Conservation (phyloP, 53 echinoderm and acorn worm species). For the Apostichopus leukothele region DNA sequence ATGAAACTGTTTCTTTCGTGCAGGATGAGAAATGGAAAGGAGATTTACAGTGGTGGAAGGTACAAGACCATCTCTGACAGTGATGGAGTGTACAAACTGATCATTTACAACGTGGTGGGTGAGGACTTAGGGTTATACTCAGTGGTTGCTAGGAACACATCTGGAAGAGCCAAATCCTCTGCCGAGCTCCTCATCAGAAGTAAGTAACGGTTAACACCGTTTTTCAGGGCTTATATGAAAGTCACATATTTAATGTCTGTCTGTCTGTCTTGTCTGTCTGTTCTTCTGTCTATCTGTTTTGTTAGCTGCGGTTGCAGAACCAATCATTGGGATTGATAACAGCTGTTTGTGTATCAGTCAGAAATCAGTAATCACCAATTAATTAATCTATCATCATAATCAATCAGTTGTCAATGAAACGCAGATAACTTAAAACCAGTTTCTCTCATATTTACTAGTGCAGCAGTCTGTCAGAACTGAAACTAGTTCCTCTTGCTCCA, state of each 20-base stretch:
- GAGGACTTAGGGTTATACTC: constrained; percentile 92
- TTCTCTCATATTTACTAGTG: no score
- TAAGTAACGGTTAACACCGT: constrained; percentile 49
- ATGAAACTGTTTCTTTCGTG: not conserved
- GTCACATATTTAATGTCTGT: not conserved
- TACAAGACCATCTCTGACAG: constrained; percentile 73
- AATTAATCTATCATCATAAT: no score
- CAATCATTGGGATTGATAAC: not conserved
- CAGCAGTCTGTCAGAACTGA: no score
- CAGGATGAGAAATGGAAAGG: constrained; percentile 84
- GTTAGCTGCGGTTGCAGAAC: not conserved
- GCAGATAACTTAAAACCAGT: no score
- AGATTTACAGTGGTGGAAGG: constrained; percentile 68
- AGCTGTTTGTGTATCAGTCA: no score
- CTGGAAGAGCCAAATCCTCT: constrained; percentile 74
- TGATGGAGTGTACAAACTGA: constrained; percentile 67
- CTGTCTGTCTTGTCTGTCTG: not conserved
- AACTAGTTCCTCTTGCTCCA: no score
- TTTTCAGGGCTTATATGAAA: not conserved
- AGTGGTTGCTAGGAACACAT: constrained; percentile 75
- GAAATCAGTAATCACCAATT: no score
- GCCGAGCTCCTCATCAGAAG: constrained; percentile 91
- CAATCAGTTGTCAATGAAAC: no score
- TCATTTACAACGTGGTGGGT: constrained; percentile 56
- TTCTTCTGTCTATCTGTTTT: not conserved